Conservation (phyloP, 2,888 invertebrate species). For the Eucriotettix oculatus region DNA sequence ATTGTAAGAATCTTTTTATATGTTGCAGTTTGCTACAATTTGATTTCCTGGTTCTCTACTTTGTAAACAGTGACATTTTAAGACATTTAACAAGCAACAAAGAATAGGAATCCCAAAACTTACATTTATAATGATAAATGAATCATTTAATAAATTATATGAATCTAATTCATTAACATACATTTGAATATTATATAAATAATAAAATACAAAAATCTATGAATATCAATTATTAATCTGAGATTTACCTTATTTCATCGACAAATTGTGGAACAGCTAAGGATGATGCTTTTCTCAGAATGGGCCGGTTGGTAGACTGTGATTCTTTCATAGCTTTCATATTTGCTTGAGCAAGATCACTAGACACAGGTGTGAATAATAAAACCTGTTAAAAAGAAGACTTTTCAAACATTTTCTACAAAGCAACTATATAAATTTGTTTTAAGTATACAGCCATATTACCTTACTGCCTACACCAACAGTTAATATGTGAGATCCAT, state of each 20-base stretch:
- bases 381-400: slow-evolving; percentile 37
- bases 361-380: slow-evolving; percentile 84
- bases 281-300: slow-evolving; percentile 79
- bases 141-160: no score
- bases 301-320: slow-evolving; percentile 64
- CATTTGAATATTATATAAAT: background rate
- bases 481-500: slow-evolving; percentile 93
- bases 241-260: slow-evolving; percentile 60
- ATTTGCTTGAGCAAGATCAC: slow-evolving; percentile 87
- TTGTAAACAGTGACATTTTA: no score
- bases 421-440: background rate
- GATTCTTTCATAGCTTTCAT: slow-evolving; percentile 82
- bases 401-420: slow-evolving; percentile 3
- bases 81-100: no score
- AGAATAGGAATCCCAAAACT: no score
- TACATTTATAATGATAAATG: no score
- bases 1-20: no score
- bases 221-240: background rate
- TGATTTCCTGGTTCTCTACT: no score
- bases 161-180: background rate
- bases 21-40: no score
- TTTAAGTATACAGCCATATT: slow-evolving; percentile 1
- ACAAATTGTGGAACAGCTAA: slow-evolving; percentile 76
- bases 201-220: background rate
- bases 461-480: slow-evolving; percentile 84